These are phyloP conservation scores for Asteroscopus sphinx DNA, from an alignment of 2,888 invertebrate species.

Conservation along the genomic window DNA sequence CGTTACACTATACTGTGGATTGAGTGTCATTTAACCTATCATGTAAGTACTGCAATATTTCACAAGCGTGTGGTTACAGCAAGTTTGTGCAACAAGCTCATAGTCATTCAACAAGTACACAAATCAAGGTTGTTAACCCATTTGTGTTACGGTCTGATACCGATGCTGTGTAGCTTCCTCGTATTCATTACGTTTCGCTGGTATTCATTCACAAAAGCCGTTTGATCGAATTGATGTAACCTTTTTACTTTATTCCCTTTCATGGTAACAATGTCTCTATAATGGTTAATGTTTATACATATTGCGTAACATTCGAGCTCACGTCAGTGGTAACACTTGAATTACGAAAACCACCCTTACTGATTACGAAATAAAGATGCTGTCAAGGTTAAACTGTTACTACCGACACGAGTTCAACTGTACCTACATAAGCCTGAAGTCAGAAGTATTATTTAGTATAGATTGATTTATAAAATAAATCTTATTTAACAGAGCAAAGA, in stretches of 20 bases:
- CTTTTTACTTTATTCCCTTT: constrained; percentile 34
- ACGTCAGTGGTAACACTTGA: no score
- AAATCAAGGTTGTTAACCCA: constrained; percentile 87
- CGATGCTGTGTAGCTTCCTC: constrained; percentile 73
- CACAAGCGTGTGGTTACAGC: constrained; percentile 49
- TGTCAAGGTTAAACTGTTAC: no score
- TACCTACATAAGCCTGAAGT: no score
- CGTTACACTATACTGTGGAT: not conserved
- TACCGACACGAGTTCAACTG: no score
- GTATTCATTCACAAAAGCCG: constrained; percentile 57
- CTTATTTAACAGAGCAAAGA: no score
- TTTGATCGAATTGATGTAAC: constrained; percentile 51
- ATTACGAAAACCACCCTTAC: no score
- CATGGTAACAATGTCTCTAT: constrained; percentile 1
- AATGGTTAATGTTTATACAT: no score
- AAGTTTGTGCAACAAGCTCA: constrained; percentile 65
- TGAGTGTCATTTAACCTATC: constrained; percentile 37
- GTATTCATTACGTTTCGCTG: constrained; percentile 68
- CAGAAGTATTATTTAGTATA: no score
- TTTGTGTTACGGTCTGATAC: constrained; percentile 85
- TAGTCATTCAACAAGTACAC: constrained; percentile 73
- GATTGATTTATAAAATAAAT: no score
- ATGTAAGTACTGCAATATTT: constrained; percentile 41
- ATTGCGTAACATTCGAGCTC: no score
- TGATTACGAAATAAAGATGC: no score